phyloP scores from a whole-genome alignment of 2,797 vertebrate species.

The Ficedula albicollis region DNA sequence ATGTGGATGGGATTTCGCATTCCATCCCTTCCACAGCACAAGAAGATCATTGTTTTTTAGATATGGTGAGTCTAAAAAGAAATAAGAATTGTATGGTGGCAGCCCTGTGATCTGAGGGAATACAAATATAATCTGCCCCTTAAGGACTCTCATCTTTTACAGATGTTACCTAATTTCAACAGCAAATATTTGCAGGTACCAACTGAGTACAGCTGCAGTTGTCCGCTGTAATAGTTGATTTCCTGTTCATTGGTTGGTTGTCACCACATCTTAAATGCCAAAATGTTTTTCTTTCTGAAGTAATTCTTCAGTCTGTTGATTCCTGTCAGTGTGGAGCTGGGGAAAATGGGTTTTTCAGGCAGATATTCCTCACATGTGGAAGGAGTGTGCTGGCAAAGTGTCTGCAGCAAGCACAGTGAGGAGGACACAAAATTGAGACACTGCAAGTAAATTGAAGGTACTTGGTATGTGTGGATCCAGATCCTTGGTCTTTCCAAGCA shows the following conservation, averaged over 20 bases:
- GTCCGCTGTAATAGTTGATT: not conserved
- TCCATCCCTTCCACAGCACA: constrained; percentile 42
- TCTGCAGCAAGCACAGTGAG: not conserved
- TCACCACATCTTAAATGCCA: not conserved
- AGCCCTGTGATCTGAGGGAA: not conserved
- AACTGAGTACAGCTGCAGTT: not conserved
- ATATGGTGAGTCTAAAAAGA: constrained; percentile 8
- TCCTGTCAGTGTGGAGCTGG: not conserved
- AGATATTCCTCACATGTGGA: not conserved
- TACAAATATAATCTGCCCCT: not conserved
- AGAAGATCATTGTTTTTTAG: constrained; percentile 56
- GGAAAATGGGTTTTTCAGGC: not conserved
- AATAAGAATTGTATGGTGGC: not conserved
- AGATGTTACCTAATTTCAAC: not conserved
- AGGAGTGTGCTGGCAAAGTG: not conserved
- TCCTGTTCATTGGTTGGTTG: not conserved
- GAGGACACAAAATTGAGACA: not conserved
- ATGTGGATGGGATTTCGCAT: constrained; percentile 66
- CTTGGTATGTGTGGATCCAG: not conserved
- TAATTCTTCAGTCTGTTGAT: not conserved
- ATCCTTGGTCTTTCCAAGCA: not conserved
- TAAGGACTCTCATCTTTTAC: not conserved
- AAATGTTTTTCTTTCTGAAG: not conserved
- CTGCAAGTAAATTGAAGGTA: not conserved
- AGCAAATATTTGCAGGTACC: not conserved